Base-by-base conservation (phyloP, 2,888 invertebrate species). In the Spatulosminthurus flaviceps region DNA sequence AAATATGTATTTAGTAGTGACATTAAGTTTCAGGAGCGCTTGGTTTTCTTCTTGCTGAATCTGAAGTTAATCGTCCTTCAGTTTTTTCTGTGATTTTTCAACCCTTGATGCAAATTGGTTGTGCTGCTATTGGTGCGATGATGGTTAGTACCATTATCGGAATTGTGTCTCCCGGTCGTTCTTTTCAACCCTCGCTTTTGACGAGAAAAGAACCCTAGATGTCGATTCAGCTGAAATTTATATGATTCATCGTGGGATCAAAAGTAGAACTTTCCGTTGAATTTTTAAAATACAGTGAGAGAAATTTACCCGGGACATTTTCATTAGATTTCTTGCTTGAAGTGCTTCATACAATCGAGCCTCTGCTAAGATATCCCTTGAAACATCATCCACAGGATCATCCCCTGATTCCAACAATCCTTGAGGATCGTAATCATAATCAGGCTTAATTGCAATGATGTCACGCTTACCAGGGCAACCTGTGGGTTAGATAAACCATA, bases 261-360 rank as follows among this genome's bases (percentile, higher is more conserved):
- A 34, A 34, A 7, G 34, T n/a, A n/a, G n/a, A n/a, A n/a, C n/a
- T n/a, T n/a, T n/a, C n/a, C n/a, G n/a, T n/a, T n/a, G n/a, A n/a
- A n/a, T n/a, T n/a, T n/a, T n/a, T n/a, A n/a, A n/a, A n/a, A n/a
- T n/a, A n/a, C n/a, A n/a, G n/a, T n/a, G n/a, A n/a, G 22, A 4
- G 4, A 11, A 51, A 51, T 51, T 51, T 51, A 82, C 83, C 28
- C 51, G 51, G 19, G 83, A 81, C 61, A 78, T 74, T 71, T 79
- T 79, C 70, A 83, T 80, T 19, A 82, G 77, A 51, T 82, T 85
- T 60, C 85, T 80, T 26, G 85, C 93, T 86, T 93, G 93, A 22
- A 94, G 92, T 1, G 93, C 93, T 86, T 94, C 94, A 91, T 93
- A 93, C 24, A 92, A 89, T 84, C 92, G 92, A 0, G 93, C 93